Conservation (phyloP, 37 sponge, comb jelly and placozoan genomes). For the Crambe crambe region DNA sequence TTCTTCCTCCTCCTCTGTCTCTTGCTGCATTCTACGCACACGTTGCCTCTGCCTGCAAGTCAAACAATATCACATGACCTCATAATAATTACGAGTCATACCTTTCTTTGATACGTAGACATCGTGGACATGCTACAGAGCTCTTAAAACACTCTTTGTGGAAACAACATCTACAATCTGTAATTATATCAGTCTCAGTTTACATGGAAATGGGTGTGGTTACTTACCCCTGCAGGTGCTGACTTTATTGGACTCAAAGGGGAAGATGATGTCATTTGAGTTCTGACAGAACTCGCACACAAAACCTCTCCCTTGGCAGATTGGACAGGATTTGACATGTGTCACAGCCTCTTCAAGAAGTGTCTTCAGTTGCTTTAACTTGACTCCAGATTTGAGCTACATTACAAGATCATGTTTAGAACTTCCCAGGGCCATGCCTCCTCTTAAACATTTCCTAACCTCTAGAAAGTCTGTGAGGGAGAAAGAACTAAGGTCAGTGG, state of each 20-base stretch:
- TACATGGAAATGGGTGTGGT: not conserved
- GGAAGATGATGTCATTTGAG: conserved; percentile 81
- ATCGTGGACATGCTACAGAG: conserved; percentile 38
- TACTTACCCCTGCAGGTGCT: conserved; percentile 59
- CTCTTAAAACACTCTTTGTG: conserved; percentile 45
- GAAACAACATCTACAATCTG: conserved; percentile 58
- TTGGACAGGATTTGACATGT: conserved; percentile 54
- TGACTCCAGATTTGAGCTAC: conserved; percentile 33
- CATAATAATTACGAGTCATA: conserved; percentile 7
- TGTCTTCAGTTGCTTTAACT: conserved; percentile 20
- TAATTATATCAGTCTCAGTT: not conserved
- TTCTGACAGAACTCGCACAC: conserved; percentile 93
- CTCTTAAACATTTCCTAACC: not conserved
- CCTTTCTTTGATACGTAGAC: conserved; percentile 40
- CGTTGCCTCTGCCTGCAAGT: conserved; percentile 16
- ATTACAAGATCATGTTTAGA: not conserved
- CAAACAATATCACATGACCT: not conserved
- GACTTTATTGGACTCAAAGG: conserved; percentile 84
- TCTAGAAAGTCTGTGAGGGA: conserved; percentile 32
- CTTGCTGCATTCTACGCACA: not conserved
- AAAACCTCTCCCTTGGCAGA: conserved; percentile 90
- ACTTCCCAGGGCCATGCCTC: not conserved
- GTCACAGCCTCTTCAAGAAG: conserved; percentile 26
- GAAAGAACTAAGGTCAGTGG: conserved; percentile 69
- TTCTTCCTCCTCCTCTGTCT: not conserved